Base-by-base conservation (phyloP, 2,797 vertebrate genomes). In the Tenualosa thibaudeaui region DNA sequence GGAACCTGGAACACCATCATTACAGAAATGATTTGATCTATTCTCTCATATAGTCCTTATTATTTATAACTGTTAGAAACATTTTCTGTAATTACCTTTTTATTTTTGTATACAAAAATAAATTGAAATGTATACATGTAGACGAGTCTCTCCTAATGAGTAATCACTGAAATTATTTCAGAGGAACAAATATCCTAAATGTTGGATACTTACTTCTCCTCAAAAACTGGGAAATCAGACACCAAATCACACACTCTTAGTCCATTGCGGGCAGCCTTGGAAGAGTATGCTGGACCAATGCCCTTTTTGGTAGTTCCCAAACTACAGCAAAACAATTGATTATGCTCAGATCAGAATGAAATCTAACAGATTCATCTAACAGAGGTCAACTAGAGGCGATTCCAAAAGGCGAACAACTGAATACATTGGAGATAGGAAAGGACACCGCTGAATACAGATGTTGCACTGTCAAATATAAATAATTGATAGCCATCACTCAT, bases 231-330 rank as follows among this genome's bases (percentile, higher is more conserved):
- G 82, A 97, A 96, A 87, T 96, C 95, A 0, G 95, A 93, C 26
- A 97, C 90, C 0, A 97, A 93, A 89, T 97, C 96, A 82, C 96
- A 97, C 85, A 97, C 91, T 43, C 96, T 87, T 65, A 97, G 92
- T 0, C 96, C 96, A 0, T 96, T 97, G 0, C 95, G 95, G 65
- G 96, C 96, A 0, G 96, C 96, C 91, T 97, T 97, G 54, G 96
- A 96, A 19, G 96, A 96, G 88, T 97, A 97, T 10, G 95, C 96
- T 0, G 96, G 96, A 0, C 96, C 96, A 2, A 97, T 97, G 0
- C 96, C 96, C 86, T 97, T 97, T 88, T 96, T 96, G 13, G 96
- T 97, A 1, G 96, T 97, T 83, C 96, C 96, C 88, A 97, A 90
- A 91, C 96, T 97, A 46, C 68, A 84, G 22, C 31, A 86, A 87